A percentile compares a stretch with the other conserved stretches of the same genome.
Conservation (phyloP, 2,888 invertebrate genomes). For the Cephalotes varians region DNA sequence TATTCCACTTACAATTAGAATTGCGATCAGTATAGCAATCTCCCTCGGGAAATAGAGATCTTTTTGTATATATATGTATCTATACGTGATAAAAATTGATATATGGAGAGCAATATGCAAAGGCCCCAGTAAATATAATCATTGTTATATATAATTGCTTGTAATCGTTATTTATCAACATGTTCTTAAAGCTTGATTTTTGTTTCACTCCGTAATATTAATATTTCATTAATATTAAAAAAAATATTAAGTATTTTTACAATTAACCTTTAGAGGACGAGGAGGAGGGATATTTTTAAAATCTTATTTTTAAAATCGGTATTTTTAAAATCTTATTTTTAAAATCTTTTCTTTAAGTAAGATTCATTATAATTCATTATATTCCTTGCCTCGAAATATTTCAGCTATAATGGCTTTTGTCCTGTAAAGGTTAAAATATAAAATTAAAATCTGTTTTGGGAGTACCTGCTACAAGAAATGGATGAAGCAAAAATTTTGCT, state of each 20-base stretch:
- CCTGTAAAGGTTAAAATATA: background rate
- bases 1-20: background rate
- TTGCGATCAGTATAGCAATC: background rate
- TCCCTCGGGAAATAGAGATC: background rate
- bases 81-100: background rate
- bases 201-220: too few species aligned
- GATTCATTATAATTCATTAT: too few species aligned
- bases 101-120: slow-evolving; percentile 27
- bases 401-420: too few species aligned
- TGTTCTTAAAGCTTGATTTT: background rate
- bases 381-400: too few species aligned
- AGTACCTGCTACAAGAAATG: background rate
- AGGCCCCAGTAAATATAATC: background rate
- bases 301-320: too few species aligned
- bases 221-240: too few species aligned
- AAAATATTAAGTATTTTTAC: too few species aligned
- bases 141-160: background rate
- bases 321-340: too few species aligned
- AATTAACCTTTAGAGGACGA: too few species aligned
- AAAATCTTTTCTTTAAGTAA: too few species aligned
- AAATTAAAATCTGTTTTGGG: background rate
- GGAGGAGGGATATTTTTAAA: too few species aligned
- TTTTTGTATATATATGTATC: background rate
- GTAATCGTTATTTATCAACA: background rate
- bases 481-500: background rate